phyloP scores from a whole-genome alignment of 2,888 invertebrate genomes.

The Callimorpha dominula region DNA sequence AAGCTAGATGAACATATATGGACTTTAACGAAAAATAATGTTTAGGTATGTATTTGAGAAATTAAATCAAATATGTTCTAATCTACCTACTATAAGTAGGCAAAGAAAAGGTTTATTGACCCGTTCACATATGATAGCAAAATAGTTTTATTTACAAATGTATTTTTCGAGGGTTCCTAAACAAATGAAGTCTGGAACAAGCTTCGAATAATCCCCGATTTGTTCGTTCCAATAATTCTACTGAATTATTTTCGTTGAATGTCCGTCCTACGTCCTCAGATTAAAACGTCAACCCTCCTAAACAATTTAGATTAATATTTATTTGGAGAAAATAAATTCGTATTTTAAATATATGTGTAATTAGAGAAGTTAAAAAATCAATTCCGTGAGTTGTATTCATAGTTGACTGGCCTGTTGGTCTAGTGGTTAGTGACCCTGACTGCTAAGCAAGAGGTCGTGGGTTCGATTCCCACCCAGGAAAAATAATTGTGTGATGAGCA shows the following conservation, averaged over 20 bases:
- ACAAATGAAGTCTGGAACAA: background rate
- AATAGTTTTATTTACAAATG: conserved; percentile 6
- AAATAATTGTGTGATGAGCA: too few relatives aligned
- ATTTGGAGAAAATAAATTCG: background rate
- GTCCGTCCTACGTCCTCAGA: background rate
- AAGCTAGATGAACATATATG: too few relatives aligned
- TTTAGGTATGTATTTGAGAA: too few relatives aligned
- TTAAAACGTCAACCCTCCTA: background rate
- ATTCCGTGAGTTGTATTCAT: too few relatives aligned
- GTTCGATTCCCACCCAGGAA: too few relatives aligned
- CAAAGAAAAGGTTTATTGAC: background rate
- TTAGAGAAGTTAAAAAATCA: too few relatives aligned
- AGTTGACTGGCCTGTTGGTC: too few relatives aligned
- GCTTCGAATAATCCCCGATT: conserved; percentile 6
- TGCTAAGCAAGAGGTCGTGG: too few relatives aligned
- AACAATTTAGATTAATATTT: background rate
- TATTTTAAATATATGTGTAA: background rate
- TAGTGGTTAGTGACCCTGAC: too few relatives aligned
- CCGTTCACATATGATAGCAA: background rate
- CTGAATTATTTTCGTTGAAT: conserved; percentile 13
- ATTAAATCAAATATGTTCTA: too few relatives aligned
- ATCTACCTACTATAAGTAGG: too few relatives aligned
- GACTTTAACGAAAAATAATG: too few relatives aligned
- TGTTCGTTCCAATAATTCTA: background rate
- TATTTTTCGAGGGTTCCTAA: background rate